Percentiles rank a stretch among this genome's conserved stretches.
These are phyloP conservation scores for Alectoris magna DNA, from an alignment of 2,797 vertebrate species.

Conservation along the genomic window DNA sequence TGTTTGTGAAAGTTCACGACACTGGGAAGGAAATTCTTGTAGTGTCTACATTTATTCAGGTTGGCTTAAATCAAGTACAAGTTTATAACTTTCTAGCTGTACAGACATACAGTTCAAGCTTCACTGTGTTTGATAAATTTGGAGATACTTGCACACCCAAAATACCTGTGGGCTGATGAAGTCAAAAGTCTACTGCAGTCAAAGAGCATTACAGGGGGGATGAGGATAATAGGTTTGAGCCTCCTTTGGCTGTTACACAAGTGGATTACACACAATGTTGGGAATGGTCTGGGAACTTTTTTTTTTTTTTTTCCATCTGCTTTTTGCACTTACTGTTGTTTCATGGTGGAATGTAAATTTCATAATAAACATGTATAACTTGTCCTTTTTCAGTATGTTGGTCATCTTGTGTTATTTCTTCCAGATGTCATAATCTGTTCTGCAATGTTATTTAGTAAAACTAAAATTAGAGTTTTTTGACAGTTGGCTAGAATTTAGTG, in stretches of 20 bases:
- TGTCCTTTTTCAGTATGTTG: slow-evolving; percentile 60
- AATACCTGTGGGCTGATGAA: background rate
- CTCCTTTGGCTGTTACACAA: slow-evolving; percentile 8
- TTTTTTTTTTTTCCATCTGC: slow-evolving; percentile 44
- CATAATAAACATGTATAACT: slow-evolving; percentile 75
- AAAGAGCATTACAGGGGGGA: background rate
- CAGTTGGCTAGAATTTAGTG: background rate
- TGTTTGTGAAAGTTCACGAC: background rate
- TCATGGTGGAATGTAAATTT: slow-evolving; percentile 70
- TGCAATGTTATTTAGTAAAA: background rate
- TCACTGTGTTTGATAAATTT: background rate
- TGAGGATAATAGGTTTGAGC: background rate
- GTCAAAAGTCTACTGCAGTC: background rate
- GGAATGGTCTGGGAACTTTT: background rate
- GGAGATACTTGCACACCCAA: background rate
- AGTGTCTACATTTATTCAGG: background rate
- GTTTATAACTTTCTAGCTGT: background rate
- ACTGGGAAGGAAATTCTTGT: background rate
- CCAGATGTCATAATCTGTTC: background rate
- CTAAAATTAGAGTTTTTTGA: background rate
- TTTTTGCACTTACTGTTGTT: slow-evolving; percentile 69
- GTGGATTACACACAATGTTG: background rate
- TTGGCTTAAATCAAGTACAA: slow-evolving; percentile 13
- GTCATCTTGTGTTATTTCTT: slow-evolving; percentile 63
- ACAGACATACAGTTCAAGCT: background rate